Conservation (phyloP, 2,797 vertebrate species). For the Streptopelia turtur region DNA sequence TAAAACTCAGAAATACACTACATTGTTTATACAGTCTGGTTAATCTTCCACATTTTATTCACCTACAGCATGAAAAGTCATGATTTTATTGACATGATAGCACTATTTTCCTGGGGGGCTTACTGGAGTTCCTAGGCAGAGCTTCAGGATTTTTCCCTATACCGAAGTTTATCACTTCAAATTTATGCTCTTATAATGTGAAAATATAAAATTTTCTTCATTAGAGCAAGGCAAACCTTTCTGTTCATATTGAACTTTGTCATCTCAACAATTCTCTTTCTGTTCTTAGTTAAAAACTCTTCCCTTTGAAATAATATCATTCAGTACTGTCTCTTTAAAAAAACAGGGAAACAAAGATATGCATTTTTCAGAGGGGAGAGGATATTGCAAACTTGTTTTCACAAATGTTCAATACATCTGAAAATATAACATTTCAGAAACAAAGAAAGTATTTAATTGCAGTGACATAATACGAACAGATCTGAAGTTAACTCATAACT, state of each 20-base stretch:
- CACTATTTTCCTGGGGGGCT: neutral
- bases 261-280: neutral
- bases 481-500: neutral
- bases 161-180: neutral
- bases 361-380: neutral
- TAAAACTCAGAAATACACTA: neutral
- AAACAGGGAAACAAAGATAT: neutral
- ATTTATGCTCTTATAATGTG: neutral
- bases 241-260: neutral
- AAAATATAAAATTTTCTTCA: neutral
- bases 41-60: neutral
- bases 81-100: neutral
- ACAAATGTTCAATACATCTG: conserved; percentile 16
- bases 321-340: conserved; percentile 1
- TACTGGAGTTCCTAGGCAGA: neutral
- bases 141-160: neutral
- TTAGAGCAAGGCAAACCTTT: neutral
- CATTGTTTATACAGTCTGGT: neutral
- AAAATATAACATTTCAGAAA: conserved; percentile 25
- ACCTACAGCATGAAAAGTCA: neutral
- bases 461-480: neutral
- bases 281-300: neutral
- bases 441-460: conserved; percentile 3
- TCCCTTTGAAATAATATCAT: neutral
- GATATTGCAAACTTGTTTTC: conserved; percentile 60